Percentiles rank a stretch among this genome's conserved stretches.
These are phyloP conservation scores for Oligia fasciuncula DNA, from an alignment of 2,888 invertebrate species.

Conservation along the genomic window DNA sequence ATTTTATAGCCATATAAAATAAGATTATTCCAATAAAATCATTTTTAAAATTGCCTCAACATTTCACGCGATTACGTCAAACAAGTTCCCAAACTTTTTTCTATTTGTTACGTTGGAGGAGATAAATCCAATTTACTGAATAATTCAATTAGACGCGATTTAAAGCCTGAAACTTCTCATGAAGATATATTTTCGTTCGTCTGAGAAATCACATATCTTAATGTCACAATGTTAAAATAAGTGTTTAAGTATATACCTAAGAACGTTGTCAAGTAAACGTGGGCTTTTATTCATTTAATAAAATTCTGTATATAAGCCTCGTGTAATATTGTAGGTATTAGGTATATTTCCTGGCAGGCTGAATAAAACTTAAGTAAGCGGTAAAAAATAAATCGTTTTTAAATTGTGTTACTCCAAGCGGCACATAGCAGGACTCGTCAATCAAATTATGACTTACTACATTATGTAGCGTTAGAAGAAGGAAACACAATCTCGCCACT, in stretches of 20 bases:
- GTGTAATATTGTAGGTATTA: conserved; percentile 16
- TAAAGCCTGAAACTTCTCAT: conserved; percentile 48
- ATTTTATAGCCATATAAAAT: conserved; percentile 29
- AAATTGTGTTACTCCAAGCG: conserved; percentile 19
- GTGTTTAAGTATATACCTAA: conserved; percentile 15
- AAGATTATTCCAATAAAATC: conserved; percentile 37
- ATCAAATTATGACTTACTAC: too few species aligned
- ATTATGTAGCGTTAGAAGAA: too few species aligned
- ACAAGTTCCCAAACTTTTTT: conserved; percentile 53
- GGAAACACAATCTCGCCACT: too few species aligned
- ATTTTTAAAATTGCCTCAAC: conserved; percentile 45
- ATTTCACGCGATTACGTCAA: conserved; percentile 48
- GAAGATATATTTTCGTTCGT: conserved; percentile 46
- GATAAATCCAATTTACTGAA: conserved; percentile 56
- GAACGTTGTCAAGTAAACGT: conserved; percentile 29
- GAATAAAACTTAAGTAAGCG: background rate
- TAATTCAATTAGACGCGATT: conserved; percentile 60
- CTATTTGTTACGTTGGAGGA: conserved; percentile 48
- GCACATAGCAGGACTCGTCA: too few species aligned
- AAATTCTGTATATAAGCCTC: conserved; percentile 16
- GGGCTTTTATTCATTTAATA: conserved; percentile 25
- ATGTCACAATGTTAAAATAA: conserved; percentile 37
- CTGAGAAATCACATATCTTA: conserved; percentile 34
- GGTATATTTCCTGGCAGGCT: background rate
- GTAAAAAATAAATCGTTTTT: conserved; percentile 10